Conservation (phyloP, 1,140 invertebrate species). For the Drosophila ambigua region DNA sequence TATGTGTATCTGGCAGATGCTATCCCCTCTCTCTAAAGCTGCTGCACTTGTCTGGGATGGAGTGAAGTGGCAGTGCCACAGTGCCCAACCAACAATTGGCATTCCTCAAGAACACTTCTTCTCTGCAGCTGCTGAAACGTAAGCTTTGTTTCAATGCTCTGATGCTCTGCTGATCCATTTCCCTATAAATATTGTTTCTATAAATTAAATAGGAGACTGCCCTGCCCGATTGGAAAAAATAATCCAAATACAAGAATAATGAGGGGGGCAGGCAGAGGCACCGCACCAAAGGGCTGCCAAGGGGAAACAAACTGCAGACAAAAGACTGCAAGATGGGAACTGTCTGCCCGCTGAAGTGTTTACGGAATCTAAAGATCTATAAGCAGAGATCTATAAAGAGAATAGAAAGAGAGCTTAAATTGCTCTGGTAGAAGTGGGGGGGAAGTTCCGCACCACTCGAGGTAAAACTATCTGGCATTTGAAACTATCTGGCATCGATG, state of each 20-base stretch:
- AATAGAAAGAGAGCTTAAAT: conserved; percentile 11
- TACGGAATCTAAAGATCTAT: conserved; percentile 19
- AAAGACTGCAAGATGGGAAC: conserved; percentile 44
- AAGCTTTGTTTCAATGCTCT: conserved; percentile 5
- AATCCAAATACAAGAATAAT: conserved; percentile 68
- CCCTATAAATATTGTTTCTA: conserved; percentile 66
- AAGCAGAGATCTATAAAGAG: neutral
- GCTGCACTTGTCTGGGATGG: conserved; percentile 43
- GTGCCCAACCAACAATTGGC: conserved; percentile 21
- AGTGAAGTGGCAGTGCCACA: conserved; percentile 32
- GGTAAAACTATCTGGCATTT: neutral
- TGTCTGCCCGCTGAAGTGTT: conserved; percentile 40
- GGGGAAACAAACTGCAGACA: conserved; percentile 10
- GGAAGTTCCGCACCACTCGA: conserved; percentile 3
- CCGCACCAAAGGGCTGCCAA: conserved; percentile 55
- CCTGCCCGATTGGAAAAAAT: conserved; percentile 8
- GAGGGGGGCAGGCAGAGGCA: conserved; percentile 23
- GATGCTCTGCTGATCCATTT: conserved; percentile 11
- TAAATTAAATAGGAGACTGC: conserved; percentile 48
- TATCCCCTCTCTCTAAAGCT: conserved; percentile 41
- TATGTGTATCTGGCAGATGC: conserved; percentile 34
- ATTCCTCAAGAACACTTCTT: conserved; percentile 49
- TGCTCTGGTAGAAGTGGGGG: neutral
- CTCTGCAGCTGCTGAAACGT: neutral
- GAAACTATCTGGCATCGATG: conserved; percentile 22